Evolutionary conservation across 2,888 invertebrate genomes (phyloP).

Genomic region (Galerucella pusilla): DNA sequence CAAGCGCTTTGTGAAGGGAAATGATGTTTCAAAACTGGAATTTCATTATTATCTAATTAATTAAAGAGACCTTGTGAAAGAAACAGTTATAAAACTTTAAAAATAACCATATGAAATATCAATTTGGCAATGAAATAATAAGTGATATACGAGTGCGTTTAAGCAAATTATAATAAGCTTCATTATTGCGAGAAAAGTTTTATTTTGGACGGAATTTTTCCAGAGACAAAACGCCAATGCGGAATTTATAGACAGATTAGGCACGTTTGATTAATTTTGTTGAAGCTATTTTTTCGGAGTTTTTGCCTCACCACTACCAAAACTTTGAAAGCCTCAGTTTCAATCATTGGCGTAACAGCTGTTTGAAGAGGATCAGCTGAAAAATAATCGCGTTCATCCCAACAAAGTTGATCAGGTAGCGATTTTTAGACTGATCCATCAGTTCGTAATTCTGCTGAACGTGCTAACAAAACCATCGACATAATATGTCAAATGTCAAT

Average conservation of each 20-base stretch:
- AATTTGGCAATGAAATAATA: conserved; percentile 21
- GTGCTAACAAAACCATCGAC: no score
- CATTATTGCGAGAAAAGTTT: conserved; percentile 27
- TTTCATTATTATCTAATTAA: neutral
- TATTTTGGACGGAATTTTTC: conserved; percentile 27
- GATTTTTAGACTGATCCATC: no score
- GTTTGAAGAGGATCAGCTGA: neutral
- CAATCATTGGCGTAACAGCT: conserved; percentile 12
- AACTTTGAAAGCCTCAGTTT: conserved; percentile 21
- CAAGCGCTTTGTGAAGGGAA: neutral
- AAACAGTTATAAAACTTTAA: neutral
- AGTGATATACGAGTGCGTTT: conserved; percentile 3
- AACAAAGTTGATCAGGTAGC: no score
- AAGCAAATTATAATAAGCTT: conserved; percentile 13
- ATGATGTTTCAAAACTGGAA: neutral
- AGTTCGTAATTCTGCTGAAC: no score
- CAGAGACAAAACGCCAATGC: conserved; percentile 31
- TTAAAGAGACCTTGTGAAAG: neutral
- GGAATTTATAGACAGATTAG: conserved; percentile 39
- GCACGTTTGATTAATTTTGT: conserved; percentile 40
- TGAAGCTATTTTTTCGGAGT: conserved; percentile 34
- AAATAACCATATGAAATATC: conserved; percentile 9
- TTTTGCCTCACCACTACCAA: conserved; percentile 21
- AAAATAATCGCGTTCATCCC: no score
- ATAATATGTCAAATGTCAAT: no score